These are phyloP conservation scores for Drosophila greeni DNA, from an alignment of 2,888 invertebrate species.

Conservation along the genomic window DNA sequence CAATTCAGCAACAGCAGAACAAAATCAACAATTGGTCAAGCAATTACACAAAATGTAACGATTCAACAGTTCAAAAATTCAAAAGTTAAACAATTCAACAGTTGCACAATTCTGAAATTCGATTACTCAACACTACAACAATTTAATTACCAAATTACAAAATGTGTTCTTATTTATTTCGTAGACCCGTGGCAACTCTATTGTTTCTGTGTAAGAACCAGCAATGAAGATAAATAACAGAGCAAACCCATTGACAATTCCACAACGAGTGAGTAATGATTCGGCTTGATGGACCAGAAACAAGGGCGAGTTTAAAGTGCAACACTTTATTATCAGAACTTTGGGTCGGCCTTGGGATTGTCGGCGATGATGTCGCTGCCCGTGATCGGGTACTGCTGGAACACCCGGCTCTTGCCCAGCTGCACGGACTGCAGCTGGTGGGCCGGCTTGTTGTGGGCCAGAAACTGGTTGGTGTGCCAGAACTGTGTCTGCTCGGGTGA, in stretches of 20 bases:
- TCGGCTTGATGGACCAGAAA: neutral
- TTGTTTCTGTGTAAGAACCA: neutral
- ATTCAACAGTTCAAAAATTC: neutral
- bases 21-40: too few relatives aligned
- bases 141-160: too few relatives aligned
- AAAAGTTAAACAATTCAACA: too few relatives aligned
- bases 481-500: slow-evolving; percentile 63
- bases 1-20: neutral
- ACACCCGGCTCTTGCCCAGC: slow-evolving; percentile 62
- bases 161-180: neutral
- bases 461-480: slow-evolving; percentile 70
- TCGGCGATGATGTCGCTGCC: slow-evolving; percentile 26
- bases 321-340: slow-evolving; percentile 45
- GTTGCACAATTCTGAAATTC: neutral
- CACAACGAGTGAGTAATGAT: slow-evolving; percentile 21
- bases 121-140: neutral
- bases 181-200: neutral
- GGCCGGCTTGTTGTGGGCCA: slow-evolving; percentile 67
- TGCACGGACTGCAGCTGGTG: slow-evolving; percentile 59
- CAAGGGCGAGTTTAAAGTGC: slow-evolving; percentile 4
- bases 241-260: slow-evolving; percentile 2
- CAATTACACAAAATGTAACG: too few relatives aligned
- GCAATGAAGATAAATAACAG: slow-evolving; percentile 13
- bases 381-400: slow-evolving; percentile 69
- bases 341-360: slow-evolving; percentile 37